Conservation (phyloP, 2,888 invertebrate species). For the Cheilosia vernalis region DNA sequence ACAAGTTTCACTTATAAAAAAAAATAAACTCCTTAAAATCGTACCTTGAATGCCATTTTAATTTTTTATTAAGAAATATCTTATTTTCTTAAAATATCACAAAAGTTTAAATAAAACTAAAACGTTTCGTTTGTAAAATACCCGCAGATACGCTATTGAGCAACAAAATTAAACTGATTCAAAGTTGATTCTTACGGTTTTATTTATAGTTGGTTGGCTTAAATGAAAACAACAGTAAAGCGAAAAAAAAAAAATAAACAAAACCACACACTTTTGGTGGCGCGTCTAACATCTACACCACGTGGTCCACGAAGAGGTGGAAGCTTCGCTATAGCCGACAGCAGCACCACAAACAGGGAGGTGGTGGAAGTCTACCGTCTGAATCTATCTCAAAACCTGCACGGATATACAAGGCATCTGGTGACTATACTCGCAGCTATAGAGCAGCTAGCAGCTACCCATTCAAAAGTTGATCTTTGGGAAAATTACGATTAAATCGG, state of each 20-base stretch:
- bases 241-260: slow-evolving; percentile 1
- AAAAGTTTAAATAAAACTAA: slow-evolving; percentile 50
- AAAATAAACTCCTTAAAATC: slow-evolving; percentile 17
- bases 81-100: slow-evolving; percentile 55
- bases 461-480: slow-evolving; percentile 73
- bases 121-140: slow-evolving; percentile 46
- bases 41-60: slow-evolving; percentile 74
- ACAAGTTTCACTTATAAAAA: slow-evolving; percentile 12
- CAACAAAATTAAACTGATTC: slow-evolving; percentile 70
- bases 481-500: slow-evolving; percentile 73
- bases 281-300: slow-evolving; percentile 61
- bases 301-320: slow-evolving; percentile 72
- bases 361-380: slow-evolving; percentile 39
- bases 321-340: slow-evolving; percentile 26
- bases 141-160: slow-evolving; percentile 57
- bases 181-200: slow-evolving; percentile 79
- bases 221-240: slow-evolving; percentile 37
- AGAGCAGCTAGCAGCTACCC: slow-evolving; percentile 31
- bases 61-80: slow-evolving; percentile 17
- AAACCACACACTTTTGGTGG: slow-evolving; percentile 16
- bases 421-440: slow-evolving; percentile 19
- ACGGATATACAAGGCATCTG: slow-evolving; percentile 58
- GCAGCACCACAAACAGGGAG: slow-evolving; percentile 38
- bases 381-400: slow-evolving; percentile 30
- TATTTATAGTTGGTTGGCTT: slow-evolving; percentile 71